phyloP scores from a whole-genome alignment of 1,140 invertebrate species.

The Telenomus remus region DNA sequence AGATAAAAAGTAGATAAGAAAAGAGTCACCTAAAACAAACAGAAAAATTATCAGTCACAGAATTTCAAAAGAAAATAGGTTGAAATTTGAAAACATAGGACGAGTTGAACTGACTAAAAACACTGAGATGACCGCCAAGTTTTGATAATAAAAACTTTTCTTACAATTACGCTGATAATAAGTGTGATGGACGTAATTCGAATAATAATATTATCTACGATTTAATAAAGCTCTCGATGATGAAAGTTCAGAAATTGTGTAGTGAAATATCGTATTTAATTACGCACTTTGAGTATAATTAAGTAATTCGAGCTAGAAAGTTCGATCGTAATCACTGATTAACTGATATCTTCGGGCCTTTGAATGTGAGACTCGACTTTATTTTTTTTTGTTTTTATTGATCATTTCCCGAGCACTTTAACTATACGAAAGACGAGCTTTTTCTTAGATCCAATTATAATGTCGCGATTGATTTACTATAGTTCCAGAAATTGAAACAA shows the following conservation, averaged over 20 bases:
- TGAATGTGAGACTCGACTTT: too few species aligned
- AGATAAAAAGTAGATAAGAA: too few species aligned
- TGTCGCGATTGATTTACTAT: too few species aligned
- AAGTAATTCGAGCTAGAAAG: slow-evolving; percentile 37
- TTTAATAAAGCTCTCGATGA: slow-evolving; percentile 7
- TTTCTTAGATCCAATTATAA: slow-evolving; percentile 42
- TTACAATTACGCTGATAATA: neutral
- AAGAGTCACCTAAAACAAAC: too few species aligned
- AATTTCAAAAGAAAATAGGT: too few species aligned
- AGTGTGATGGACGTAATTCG: neutral
- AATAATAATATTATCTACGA: slow-evolving; percentile 10
- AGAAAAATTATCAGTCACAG: too few species aligned
- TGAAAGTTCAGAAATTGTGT: slow-evolving; percentile 7
- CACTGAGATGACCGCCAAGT: too few species aligned
- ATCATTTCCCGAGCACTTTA: slow-evolving; percentile 29
- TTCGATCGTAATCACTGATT: slow-evolving; percentile 46
- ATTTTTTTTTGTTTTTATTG: slow-evolving; percentile 47
- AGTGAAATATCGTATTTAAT: slow-evolving; percentile 38
- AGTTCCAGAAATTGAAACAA: too few species aligned
- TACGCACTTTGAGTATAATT: slow-evolving; percentile 31
- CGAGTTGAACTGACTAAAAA: too few species aligned
- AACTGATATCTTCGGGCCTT: slow-evolving; percentile 16
- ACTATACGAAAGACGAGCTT: neutral
- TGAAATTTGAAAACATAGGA: too few species aligned
- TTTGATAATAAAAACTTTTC: neutral